A percentile compares a stretch with the other conserved stretches of the same genome.
Evolutionary conservation across 2,113 vertebrate genomes (phyloP).

Genomic region (Tragelaphus buxtoni): DNA sequence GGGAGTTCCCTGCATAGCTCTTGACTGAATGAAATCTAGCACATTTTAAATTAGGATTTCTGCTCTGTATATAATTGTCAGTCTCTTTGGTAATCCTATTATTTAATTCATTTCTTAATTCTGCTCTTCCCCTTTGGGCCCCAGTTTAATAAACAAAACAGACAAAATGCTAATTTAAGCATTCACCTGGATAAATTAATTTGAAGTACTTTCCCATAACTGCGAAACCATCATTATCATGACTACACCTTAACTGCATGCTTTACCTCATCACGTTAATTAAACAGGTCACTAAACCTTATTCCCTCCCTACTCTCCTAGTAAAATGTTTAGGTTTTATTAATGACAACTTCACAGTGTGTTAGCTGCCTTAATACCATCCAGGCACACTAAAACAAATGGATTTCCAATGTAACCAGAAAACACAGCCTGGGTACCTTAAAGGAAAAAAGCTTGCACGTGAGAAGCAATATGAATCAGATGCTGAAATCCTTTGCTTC

Average conservation of each 20-base stretch:
- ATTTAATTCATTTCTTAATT: slow-evolving; percentile 1
- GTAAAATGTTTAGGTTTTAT: slow-evolving; percentile 26
- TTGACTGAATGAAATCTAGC: neutral
- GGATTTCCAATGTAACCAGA: neutral
- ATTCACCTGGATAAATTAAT: slow-evolving; percentile 29
- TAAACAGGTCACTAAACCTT: slow-evolving; percentile 12
- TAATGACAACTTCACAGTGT: neutral
- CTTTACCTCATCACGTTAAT: slow-evolving; percentile 12
- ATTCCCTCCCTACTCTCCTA: neutral
- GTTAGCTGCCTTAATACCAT: neutral
- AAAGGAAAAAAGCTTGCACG: neutral
- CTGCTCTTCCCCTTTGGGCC: neutral
- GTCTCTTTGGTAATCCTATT: neutral
- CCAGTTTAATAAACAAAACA: slow-evolving; percentile 15
- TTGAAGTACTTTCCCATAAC: neutral
- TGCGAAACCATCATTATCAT: neutral
- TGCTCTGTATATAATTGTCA: neutral
- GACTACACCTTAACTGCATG: slow-evolving; percentile 3
- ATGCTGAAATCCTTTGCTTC: neutral
- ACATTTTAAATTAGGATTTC: neutral
- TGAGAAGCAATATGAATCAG: neutral
- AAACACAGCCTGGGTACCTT: neutral
- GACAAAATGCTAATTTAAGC: slow-evolving; percentile 3
- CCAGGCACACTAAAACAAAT: neutral
- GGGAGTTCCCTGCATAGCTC: neutral